A percentile compares a stretch with the other conserved stretches of the same genome.
Evolutionary conservation across 2,113 vertebrate genomes (phyloP).

Genomic region (Equus quagga): DNA sequence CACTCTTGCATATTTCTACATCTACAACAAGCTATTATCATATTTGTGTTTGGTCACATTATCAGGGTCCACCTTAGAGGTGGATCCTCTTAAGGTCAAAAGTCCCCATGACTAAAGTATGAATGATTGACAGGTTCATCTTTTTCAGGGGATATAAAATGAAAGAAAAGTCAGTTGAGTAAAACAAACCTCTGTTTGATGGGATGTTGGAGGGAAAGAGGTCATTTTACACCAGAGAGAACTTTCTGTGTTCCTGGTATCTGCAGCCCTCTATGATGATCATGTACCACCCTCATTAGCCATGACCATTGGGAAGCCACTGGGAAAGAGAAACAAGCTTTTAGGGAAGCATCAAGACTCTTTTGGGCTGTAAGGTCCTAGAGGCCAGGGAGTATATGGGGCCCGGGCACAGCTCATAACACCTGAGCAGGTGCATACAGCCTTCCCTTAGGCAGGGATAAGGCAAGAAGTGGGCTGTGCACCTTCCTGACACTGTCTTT

Average conservation of each 20-base stretch:
- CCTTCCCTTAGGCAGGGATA: background rate
- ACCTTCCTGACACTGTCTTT: background rate
- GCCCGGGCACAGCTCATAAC: background rate
- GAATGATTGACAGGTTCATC: background rate
- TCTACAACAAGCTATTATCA: background rate
- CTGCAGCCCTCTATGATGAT: too few species aligned
- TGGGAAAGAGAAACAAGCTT: background rate
- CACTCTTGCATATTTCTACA: background rate
- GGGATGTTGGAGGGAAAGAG: background rate
- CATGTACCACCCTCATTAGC: too few species aligned
- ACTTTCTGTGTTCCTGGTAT: background rate
- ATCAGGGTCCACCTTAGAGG: background rate
- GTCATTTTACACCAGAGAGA: background rate
- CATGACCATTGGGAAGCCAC: background rate
- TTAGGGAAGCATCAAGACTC: too few species aligned
- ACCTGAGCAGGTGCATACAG: background rate
- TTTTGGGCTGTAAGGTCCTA: background rate
- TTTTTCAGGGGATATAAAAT: background rate
- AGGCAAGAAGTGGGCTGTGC: background rate
- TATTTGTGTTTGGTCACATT: background rate
- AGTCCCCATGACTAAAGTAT: background rate
- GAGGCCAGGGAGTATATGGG: too few species aligned
- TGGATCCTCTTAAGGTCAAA: background rate
- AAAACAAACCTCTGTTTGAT: background rate
- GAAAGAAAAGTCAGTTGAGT: too few species aligned